phyloP scores from a whole-genome alignment of 2,113 vertebrate species.

The Camelus dromedarius region DNA sequence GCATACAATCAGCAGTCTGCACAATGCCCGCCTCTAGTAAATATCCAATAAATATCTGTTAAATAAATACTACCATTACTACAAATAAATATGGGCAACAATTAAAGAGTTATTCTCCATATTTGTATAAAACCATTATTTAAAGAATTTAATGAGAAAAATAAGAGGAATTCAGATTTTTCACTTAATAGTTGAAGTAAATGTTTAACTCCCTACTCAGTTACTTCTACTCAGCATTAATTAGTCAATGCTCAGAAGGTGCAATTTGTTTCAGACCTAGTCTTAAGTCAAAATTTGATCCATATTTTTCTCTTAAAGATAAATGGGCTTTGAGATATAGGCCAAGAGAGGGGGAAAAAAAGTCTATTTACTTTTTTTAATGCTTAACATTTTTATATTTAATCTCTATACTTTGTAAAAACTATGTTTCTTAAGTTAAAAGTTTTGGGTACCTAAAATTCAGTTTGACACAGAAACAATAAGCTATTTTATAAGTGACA shows the following conservation, averaged over 20 bases:
- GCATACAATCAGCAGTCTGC: neutral
- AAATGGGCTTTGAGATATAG: conserved; percentile 6
- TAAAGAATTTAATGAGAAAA: conserved; percentile 41
- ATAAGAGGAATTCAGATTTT: conserved; percentile 36
- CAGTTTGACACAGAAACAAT: neutral
- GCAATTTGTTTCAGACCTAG: neutral
- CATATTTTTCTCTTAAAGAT: conserved; percentile 23
- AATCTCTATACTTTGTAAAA: conserved; percentile 37
- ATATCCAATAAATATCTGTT: neutral
- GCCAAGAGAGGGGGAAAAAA: neutral
- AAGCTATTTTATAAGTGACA: neutral
- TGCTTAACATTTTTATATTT: neutral
- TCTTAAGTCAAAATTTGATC: conserved; percentile 49
- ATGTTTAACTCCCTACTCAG: conserved; percentile 2
- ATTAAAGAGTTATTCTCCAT: neutral
- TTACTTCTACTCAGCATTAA: conserved; percentile 12
- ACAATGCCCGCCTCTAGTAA: neutral
- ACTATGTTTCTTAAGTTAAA: neutral
- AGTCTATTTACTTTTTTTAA: neutral
- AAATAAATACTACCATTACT: conserved; percentile 3
- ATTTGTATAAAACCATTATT: neutral
- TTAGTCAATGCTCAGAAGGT: neutral
- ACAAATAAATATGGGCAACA: neutral
- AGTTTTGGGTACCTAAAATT: neutral
- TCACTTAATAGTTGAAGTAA: conserved; percentile 30